Evolutionary conservation across 2,888 invertebrate genomes (phyloP).

Genomic region (Trissonchulus latispiculum): DNA sequence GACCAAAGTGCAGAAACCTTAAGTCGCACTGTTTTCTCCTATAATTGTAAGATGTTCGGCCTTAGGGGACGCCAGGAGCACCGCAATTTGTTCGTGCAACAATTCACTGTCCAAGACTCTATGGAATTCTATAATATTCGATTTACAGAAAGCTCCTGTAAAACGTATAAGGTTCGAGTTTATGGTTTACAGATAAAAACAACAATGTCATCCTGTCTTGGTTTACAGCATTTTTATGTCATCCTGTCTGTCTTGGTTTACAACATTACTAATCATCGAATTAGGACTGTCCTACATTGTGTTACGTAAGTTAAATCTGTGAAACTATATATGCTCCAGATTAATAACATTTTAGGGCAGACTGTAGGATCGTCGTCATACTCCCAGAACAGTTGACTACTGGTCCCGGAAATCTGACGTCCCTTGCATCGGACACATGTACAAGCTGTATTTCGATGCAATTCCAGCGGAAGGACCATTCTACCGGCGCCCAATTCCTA

Average conservation of each 20-base stretch:
- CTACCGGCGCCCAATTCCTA: background rate
- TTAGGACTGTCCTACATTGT: too few species aligned
- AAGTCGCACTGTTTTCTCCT: background rate
- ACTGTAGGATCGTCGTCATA: background rate
- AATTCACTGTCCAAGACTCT: background rate
- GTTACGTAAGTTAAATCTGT: too few species aligned
- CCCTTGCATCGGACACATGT: background rate
- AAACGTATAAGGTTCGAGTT: background rate
- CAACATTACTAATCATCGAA: too few species aligned
- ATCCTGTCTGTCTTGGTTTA: too few species aligned
- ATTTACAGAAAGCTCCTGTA: background rate
- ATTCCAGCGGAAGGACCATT: background rate
- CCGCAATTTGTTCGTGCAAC: background rate
- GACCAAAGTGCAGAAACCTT: background rate
- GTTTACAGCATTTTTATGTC: too few species aligned
- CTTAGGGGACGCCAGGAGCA: slow-evolving; percentile 4
- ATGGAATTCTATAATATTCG: background rate
- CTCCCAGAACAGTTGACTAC: background rate
- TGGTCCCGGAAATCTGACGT: background rate
- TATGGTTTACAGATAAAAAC: too few species aligned
- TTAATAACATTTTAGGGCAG: background rate
- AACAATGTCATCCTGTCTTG: too few species aligned
- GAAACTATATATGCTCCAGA: too few species aligned
- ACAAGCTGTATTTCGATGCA: background rate
- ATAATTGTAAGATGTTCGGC: slow-evolving; percentile 6